Evolutionary conservation across 2,888 invertebrate species (phyloP).

Genomic region (Dryobota labecula): DNA sequence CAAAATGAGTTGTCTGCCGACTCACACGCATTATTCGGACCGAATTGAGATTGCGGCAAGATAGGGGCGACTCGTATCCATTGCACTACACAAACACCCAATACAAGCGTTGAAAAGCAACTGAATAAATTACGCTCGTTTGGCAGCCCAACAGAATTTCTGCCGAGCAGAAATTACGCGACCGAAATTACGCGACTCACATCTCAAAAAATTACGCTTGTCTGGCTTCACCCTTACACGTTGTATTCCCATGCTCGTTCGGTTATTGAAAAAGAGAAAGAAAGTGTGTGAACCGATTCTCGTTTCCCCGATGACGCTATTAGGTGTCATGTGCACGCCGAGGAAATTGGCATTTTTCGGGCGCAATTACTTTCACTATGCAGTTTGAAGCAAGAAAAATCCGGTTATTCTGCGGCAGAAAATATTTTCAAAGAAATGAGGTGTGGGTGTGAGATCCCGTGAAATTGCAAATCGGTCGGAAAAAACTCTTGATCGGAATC

Average conservation of each 20-base stretch:
- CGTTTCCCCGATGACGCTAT: constrained; percentile 33
- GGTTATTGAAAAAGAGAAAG: constrained; percentile 14
- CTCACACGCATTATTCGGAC: too few species aligned
- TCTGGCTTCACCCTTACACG: too few species aligned
- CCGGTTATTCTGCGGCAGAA: constrained; percentile 24
- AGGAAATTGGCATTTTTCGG: constrained; percentile 47
- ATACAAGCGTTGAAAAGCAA: too few species aligned
- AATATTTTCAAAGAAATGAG: constrained; percentile 37
- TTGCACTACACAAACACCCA: too few species aligned
- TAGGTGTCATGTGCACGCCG: constrained; percentile 40
- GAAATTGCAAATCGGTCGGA: constrained; percentile 41
- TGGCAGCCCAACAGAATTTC: too few species aligned
- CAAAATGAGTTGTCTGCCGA: too few species aligned
- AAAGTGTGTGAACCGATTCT: constrained; percentile 23
- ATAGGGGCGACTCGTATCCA: too few species aligned
- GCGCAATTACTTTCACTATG: constrained; percentile 54
- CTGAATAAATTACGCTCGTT: too few species aligned
- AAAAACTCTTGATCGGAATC: constrained; percentile 34
- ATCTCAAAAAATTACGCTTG: too few species aligned
- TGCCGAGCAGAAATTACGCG: too few species aligned
- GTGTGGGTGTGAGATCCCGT: constrained; percentile 34
- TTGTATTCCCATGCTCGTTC: background rate
- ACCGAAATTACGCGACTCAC: too few species aligned
- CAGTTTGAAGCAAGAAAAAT: constrained; percentile 51
- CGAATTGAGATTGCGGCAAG: too few species aligned